Percentiles rank a stretch among this genome's conserved stretches.
These are phyloP conservation scores for Melieria omissa DNA, from an alignment of 2,888 invertebrate species.

Conservation along the genomic window DNA sequence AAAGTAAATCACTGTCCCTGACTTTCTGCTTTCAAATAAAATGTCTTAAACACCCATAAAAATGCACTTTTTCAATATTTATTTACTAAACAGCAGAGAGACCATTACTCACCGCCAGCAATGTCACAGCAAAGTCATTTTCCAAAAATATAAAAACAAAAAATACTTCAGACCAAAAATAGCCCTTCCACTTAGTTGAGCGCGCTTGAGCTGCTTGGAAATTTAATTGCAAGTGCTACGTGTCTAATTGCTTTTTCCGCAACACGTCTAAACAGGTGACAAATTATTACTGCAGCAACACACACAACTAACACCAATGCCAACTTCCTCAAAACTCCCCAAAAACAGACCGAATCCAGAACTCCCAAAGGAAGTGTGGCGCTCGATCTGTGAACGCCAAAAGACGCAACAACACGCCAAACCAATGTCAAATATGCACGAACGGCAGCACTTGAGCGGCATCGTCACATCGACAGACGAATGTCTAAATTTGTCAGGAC, in stretches of 20 bases:
- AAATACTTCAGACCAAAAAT: too few relatives aligned
- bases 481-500: slow-evolving; percentile 6
- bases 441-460: not conserved
- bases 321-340: not conserved
- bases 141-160: too few relatives aligned
- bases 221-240: slow-evolving; percentile 39
- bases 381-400: not conserved
- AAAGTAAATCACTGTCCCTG: too few relatives aligned
- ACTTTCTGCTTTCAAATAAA: too few relatives aligned
- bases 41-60: too few relatives aligned
- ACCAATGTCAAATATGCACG: not conserved
- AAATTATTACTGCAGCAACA: slow-evolving; percentile 22
- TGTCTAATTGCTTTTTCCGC: slow-evolving; percentile 48
- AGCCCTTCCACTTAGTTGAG: too few relatives aligned
- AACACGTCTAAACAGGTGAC: slow-evolving; percentile 44
- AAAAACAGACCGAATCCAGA: not conserved
- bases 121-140: too few relatives aligned
- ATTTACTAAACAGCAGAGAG: too few relatives aligned
- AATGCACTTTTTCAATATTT: too few relatives aligned
- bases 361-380: not conserved
- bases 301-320: not conserved
- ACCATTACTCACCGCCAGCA: too few relatives aligned
- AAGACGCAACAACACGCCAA: not conserved
- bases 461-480: not conserved
- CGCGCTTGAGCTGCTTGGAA: not conserved